Percentiles rank a stretch among this genome's conserved stretches.
phyloP scores from a whole-genome alignment of 1,140 invertebrate genomes.

The Pseudachorutes palmiensis region DNA sequence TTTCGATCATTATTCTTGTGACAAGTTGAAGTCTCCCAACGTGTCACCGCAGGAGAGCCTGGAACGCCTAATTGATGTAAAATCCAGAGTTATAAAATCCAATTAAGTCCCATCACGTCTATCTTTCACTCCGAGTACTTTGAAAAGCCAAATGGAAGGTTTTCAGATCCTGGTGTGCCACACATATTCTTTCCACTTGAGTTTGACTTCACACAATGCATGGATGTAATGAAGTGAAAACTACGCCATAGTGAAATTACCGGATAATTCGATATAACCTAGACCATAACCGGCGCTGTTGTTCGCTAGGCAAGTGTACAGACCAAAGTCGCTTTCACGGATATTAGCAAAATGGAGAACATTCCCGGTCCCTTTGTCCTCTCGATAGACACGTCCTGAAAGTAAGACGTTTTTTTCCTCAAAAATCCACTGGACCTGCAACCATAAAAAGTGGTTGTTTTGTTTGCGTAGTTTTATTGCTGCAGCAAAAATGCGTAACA shows the following conservation, averaged over 20 bases:
- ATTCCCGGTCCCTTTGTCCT: slow-evolving; percentile 51
- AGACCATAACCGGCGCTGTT: slow-evolving; percentile 57
- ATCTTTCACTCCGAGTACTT: no score
- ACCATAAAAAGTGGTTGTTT: slow-evolving; percentile 1
- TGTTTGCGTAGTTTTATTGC: no score
- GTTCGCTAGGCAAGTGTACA: slow-evolving; percentile 64
- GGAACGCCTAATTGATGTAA: slow-evolving; percentile 44
- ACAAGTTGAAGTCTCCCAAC: slow-evolving; percentile 41
- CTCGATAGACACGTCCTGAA: slow-evolving; percentile 52
- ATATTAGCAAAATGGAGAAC: slow-evolving; percentile 61
- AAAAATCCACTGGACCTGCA: slow-evolving; percentile 26
- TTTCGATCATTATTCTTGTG: neutral
- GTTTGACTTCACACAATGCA: neutral
- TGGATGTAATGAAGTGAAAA: neutral
- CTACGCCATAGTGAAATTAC: slow-evolving; percentile 28
- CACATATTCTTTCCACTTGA: no score
- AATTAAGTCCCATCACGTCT: neutral
- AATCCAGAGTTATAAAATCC: slow-evolving; percentile 2
- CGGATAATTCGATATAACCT: slow-evolving; percentile 50
- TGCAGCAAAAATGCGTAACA: no score
- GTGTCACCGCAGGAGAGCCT: slow-evolving; percentile 22
- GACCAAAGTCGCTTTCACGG: slow-evolving; percentile 59
- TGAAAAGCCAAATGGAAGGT: no score
- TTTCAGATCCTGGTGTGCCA: no score
- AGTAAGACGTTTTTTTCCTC: slow-evolving; percentile 19